Percentiles rank a stretch among this genome's conserved stretches.
Conservation (phyloP, 1,140 invertebrate species). For the Caenorhabditis latens region DNA sequence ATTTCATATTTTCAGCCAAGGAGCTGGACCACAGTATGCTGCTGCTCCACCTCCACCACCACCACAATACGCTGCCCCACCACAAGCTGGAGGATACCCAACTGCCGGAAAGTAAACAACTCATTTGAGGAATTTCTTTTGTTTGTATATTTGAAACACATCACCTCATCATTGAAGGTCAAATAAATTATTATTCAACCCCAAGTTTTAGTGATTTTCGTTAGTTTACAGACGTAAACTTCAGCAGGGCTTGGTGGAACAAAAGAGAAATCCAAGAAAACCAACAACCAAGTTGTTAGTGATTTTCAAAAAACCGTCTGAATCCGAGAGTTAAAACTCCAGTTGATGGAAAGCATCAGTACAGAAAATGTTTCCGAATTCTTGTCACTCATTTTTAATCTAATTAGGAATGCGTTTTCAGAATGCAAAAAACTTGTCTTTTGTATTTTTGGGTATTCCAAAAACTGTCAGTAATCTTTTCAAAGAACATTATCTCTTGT, state of each 20-base stretch:
- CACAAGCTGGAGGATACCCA: slow-evolving; percentile 8
- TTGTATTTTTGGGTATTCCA: not conserved
- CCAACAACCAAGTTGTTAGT: too few species aligned
- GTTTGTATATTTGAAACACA: slow-evolving; percentile 19
- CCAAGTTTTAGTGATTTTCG: too few species aligned
- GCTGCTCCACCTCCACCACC: slow-evolving; percentile 5
- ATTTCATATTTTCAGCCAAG: not conserved
- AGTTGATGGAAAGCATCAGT: too few species aligned
- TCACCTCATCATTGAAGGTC: slow-evolving; percentile 2
- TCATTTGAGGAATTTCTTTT: not conserved
- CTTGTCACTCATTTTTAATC: too few species aligned
- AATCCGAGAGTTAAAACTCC: too few species aligned
- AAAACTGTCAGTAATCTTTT: not conserved
- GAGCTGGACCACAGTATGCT: slow-evolving; percentile 32
- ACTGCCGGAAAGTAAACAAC: slow-evolving; percentile 13
- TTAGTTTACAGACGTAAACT: too few species aligned
- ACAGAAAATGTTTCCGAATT: too few species aligned
- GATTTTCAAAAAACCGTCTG: too few species aligned
- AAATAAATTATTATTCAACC: slow-evolving; percentile 42
- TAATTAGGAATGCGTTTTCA: too few species aligned
- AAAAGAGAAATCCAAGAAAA: too few species aligned
- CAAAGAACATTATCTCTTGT: not conserved
- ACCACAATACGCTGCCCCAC: slow-evolving; percentile 1
- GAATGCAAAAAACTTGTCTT: not conserved
- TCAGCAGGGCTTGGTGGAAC: too few species aligned